Conservation (phyloP, 2,888 invertebrate genomes). For the Chorisops tibialis region DNA sequence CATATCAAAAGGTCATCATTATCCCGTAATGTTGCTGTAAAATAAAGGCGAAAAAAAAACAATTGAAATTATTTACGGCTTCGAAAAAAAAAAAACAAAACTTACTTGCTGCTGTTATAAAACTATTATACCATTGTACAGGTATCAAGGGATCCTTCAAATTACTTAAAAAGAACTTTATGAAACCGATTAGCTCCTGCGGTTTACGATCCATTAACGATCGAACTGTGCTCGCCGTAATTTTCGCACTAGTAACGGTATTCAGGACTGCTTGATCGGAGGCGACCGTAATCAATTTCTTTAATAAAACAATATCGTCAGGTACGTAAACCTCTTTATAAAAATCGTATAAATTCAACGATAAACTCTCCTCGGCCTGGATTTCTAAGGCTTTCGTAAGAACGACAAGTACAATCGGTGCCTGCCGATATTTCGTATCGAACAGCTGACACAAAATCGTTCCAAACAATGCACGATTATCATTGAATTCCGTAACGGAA, state of each 20-base stretch:
- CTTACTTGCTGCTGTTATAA: conserved; percentile 58
- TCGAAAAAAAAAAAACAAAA: no score
- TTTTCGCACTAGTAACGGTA: not conserved
- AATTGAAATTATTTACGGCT: no score
- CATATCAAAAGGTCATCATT: conserved; percentile 36
- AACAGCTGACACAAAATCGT: conserved; percentile 62
- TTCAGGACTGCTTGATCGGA: not conserved
- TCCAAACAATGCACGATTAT: conserved; percentile 56
- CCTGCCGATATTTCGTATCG: conserved; percentile 55
- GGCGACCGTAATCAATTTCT: not conserved
- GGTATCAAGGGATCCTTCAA: conserved; percentile 74
- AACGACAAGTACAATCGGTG: conserved; percentile 60
- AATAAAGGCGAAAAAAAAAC: not conserved
- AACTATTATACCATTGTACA: conserved; percentile 68
- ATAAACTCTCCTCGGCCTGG: conserved; percentile 50
- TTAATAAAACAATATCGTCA: conserved; percentile 45
- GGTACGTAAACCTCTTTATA: conserved; percentile 56
- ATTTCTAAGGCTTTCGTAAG: conserved; percentile 63
- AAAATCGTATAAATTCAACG: conserved; percentile 63
- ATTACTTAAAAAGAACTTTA: conserved; percentile 71
- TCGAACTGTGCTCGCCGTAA: no score
- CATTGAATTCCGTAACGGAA: not conserved
- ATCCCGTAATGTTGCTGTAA: conserved; percentile 14
- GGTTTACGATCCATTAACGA: conserved; percentile 11
- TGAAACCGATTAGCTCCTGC: conserved; percentile 49